Percentiles rank a stretch among this genome's conserved stretches.
Conservation (phyloP, 2,113 vertebrate species). For the Heterotilapia buettikoferi region DNA sequence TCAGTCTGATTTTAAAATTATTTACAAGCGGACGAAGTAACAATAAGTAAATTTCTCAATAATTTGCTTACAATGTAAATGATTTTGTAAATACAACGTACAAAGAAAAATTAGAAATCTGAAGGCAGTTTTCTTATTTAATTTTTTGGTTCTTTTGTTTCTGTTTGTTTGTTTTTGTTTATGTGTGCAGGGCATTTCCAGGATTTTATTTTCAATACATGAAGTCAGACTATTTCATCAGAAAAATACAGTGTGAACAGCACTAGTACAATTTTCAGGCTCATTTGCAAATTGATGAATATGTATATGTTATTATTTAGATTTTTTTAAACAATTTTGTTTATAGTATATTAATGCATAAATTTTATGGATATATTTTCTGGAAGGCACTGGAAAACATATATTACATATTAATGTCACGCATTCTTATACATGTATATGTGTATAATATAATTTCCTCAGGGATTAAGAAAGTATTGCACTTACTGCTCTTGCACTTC, state of each 20-base stretch:
- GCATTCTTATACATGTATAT: accelerated
- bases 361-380: not conserved
- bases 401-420: not conserved
- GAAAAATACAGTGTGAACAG: not conserved
- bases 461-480: not conserved
- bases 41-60: not conserved
- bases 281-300: not conserved
- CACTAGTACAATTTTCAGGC: not conserved
- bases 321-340: not conserved
- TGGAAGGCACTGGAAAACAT: not conserved
- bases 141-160: accelerated
- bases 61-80: not conserved
- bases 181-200: not conserved
- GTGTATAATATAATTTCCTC: not conserved
- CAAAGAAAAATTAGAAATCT: not conserved
- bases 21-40: not conserved
- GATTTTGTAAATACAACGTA: not conserved
- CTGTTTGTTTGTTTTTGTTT: not conserved
- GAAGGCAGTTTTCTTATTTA: not conserved
- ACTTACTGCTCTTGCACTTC: not conserved
- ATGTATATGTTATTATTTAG: not conserved
- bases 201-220: not conserved
- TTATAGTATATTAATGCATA: not conserved
- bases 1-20: not conserved
- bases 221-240: not conserved